Conservation (phyloP, 2,113 vertebrate genomes). For the Trematocara macrostoma region DNA sequence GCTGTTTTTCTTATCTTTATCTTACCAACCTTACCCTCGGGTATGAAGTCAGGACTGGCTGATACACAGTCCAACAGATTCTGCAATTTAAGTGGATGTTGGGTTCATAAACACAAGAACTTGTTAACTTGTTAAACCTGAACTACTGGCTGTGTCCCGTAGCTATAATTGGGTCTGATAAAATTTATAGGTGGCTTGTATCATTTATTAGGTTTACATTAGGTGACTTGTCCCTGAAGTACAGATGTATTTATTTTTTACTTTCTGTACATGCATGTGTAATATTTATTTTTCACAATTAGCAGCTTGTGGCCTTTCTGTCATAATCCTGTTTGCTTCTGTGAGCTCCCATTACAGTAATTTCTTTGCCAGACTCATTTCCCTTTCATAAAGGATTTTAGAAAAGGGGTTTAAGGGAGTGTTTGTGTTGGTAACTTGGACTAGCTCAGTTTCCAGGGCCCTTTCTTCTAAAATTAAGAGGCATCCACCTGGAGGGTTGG, state of each 20-base stretch:
- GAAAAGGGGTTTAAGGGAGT: constrained; percentile 41
- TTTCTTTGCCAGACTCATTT: constrained; percentile 62
- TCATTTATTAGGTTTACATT: not conserved
- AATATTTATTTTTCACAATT: constrained; percentile 24
- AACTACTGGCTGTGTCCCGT: not conserved
- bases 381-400: constrained; percentile 61
- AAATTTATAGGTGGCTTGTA: not conserved
- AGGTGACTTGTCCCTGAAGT: not conserved
- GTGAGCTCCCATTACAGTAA: constrained; percentile 51
- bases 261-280: not conserved
- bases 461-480: constrained; percentile 43
- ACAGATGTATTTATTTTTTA: not conserved
- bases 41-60: constrained; percentile 30
- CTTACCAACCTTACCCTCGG: constrained; percentile 20
- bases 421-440: constrained; percentile 59
- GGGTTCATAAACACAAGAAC: constrained; percentile 20
- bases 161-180: not conserved
- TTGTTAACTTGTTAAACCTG: constrained; percentile 38
- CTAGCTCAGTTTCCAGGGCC: constrained; percentile 44
- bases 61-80: constrained; percentile 28
- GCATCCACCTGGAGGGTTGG: constrained; percentile 50
- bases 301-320: constrained; percentile 11
- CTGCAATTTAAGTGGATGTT: not conserved
- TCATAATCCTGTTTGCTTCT: constrained; percentile 56
- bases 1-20: constrained; percentile 25